Percentiles rank a stretch among this genome's conserved stretches.
Conservation (phyloP, 2,113 vertebrate species). For the Oceanites oceanicus region DNA sequence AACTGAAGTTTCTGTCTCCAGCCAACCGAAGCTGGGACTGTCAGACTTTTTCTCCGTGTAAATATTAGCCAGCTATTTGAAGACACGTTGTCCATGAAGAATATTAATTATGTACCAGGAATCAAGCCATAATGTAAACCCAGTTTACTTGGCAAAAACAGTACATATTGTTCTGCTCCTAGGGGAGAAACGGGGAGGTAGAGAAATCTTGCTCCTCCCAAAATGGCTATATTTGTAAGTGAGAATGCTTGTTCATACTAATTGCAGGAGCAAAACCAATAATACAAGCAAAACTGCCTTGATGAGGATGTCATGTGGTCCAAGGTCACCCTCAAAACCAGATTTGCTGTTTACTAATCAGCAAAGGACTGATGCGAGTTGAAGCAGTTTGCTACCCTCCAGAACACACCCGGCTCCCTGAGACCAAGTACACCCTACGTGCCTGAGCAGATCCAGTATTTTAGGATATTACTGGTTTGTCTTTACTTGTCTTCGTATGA, state of each 20-base stretch:
- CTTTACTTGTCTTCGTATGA: neutral
- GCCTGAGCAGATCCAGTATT: neutral
- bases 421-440: fast-evolving
- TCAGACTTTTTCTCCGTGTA: neutral
- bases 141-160: neutral
- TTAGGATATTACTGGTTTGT: neutral
- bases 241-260: neutral
- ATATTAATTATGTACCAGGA: neutral
- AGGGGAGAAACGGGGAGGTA: neutral
- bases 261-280: neutral
- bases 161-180: neutral
- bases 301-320: neutral
- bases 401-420: neutral
- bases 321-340: neutral
- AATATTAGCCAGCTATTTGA: neutral
- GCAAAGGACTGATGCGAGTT: fast-evolving
- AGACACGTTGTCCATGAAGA: neutral
- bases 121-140: neutral
- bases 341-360: neutral
- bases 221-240: neutral
- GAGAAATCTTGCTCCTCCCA: neutral
- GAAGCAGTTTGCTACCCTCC: neutral
- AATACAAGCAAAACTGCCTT: neutral
- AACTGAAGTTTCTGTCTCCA: neutral
- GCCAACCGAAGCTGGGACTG: neutral